Base-by-base conservation (phyloP, 1,140 invertebrate species). In the Babylonia areolata region DNA sequence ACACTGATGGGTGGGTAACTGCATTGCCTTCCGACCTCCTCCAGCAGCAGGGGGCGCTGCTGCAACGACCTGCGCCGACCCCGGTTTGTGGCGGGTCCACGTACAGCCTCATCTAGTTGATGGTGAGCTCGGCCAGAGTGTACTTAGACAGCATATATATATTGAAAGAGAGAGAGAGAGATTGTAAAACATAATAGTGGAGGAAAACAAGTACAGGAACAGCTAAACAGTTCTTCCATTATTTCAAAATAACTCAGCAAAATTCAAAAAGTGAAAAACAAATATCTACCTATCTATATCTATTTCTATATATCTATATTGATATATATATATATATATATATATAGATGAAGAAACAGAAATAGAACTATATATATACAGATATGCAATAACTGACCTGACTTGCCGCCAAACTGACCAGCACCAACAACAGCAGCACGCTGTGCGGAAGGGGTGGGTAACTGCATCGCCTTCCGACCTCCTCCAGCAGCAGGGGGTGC, bases 121-220 rank as follows among this genome's bases (percentile, higher is more conserved):
- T 94, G 20, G 93, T 94, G 15, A 94, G 90, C 79, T 94, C 94
- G 0, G 94, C 94, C 51, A 92, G 86, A 20, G 94, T 94, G 88
- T 94, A 94, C 87, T 94, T 94, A 69, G 92, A 91, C 86, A 94
- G 87, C 35, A 94, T n/a, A n/a, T n/a, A n/a, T n/a, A n/a, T n/a
- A n/a, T n/a, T n/a, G n/a, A n/a, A n/a, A n/a, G n/a, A n/a, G n/a
- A n/a, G n/a, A n/a, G n/a, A n/a, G n/a, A n/a, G n/a, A n/a, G n/a
- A n/a, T n/a, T n/a, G n/a, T n/a, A n/a, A n/a, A n/a, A n/a, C n/a
- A n/a, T n/a, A n/a, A n/a, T n/a, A n/a, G n/a, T n/a, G n/a, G n/a
- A n/a, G n/a, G n/a, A n/a, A n/a, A n/a, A n/a, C n/a, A n/a, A n/a
- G n/a, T n/a, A n/a, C n/a, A n/a, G n/a, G n/a, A n/a, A n/a, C n/a